Evolutionary conservation across 2,888 invertebrate genomes (phyloP), one percentile per base, ranked within the genome.

Genomic region (Iphiclides podalirius): DNA sequence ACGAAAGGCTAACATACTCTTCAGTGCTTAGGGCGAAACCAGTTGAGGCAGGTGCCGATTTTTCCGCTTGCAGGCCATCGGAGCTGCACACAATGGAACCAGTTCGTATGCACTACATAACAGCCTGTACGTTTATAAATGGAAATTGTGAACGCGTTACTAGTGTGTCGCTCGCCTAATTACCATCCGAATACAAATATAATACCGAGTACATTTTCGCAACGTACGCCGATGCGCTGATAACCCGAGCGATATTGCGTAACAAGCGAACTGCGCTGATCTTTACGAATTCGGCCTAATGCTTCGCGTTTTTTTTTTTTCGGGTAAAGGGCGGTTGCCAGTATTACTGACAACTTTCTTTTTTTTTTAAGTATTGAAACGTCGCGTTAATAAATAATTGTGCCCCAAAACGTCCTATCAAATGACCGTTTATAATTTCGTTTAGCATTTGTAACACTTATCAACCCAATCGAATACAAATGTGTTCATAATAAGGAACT

Each of bases 131-230:
- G 43, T 35, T 13, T 47, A 41, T 49, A 47, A 43, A 49, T 43
- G 43, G 43, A 48, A 4, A 45, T 41, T 52, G 58, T 57, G 62
- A n/a, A 58, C 55, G 28, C 47, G 26, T 41, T 41, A 47, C 65
- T 57, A 55, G 59, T 60, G 26, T 48, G 55, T 54, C 45, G 34
- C 28, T 43, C 58, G 54, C 60, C 66, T 61, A 58, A 77, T 78
- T 72, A 70, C 67, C 75, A 78, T 76, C 64, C 61, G 66, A 74
- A 74, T 72, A 53, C 67, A 67, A 60, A 53, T 54, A 58, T 63
- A 59, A 60, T 61, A 63, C 11, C 11, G 31, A 4, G 63, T 61
- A 66, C 63, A 64, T 69, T 74, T 70, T 72, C 69, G 70, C 72
- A 72, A 76, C 54, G 50, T 49, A 34, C 54, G 15, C n/a, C 28